These are phyloP conservation scores for Phthorimaea operculella DNA, from an alignment of 1,140 invertebrate genomes.

Conservation along the genomic window DNA sequence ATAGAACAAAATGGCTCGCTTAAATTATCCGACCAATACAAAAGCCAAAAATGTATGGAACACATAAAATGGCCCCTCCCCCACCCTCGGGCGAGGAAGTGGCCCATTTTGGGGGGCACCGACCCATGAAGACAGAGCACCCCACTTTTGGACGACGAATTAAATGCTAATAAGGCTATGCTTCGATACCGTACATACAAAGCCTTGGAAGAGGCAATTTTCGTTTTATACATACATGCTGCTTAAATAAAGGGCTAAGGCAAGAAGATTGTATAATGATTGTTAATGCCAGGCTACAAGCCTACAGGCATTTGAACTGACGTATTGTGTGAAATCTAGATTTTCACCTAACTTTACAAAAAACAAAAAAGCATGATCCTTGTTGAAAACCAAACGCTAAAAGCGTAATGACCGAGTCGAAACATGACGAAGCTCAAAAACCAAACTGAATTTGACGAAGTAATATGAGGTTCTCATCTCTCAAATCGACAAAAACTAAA, in stretches of 20 bases:
- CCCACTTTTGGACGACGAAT: constrained; percentile 51
- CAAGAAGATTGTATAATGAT: too few species aligned
- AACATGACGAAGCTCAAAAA: too few species aligned
- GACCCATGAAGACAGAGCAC: constrained; percentile 40
- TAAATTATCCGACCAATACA: constrained; percentile 3
- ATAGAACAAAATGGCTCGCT: constrained; percentile 1
- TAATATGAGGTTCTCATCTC: too few species aligned
- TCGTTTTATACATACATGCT: constrained; percentile 10
- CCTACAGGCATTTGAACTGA: too few species aligned
- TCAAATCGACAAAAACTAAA: not conserved
- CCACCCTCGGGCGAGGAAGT: constrained; percentile 48
- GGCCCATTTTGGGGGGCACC: constrained; percentile 52
- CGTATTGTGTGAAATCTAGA: too few species aligned
- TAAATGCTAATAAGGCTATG: constrained; percentile 59
- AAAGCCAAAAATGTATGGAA: constrained; percentile 10
- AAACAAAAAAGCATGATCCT: too few species aligned
- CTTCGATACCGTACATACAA: constrained; percentile 27
- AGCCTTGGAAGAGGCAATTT: constrained; percentile 21
- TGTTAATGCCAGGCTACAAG: too few species aligned
- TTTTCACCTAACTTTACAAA: too few species aligned
- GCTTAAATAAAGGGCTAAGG: too few species aligned
- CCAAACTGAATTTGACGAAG: too few species aligned
- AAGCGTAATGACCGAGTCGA: too few species aligned
- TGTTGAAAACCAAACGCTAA: too few species aligned
- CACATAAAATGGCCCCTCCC: constrained; percentile 30